Base-by-base conservation (phyloP, 2,888 invertebrate species). In the Ectemnius continuus region DNA sequence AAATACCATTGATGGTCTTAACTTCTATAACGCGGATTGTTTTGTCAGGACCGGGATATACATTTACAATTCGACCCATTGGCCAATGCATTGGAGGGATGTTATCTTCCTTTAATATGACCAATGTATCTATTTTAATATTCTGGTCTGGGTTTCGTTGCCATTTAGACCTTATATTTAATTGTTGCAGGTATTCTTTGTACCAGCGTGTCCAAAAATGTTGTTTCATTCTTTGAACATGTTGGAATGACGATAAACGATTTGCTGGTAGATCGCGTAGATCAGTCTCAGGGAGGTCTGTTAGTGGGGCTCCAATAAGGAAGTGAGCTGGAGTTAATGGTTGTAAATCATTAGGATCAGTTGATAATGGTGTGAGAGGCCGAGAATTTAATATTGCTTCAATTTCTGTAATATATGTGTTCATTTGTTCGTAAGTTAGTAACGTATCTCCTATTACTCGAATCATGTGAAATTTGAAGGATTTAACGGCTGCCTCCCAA, bases 281-380 rank as follows among this genome's bases (percentile, higher is more conserved):
- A 14, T 20, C 16, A 0, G 13, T 23, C n/a, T 59, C 63, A 14
- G 63, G 56, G 11, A 28, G 13, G 20, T 23, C 28, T 16, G 26
- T 63, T 47, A 60, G 4, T 11, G 67, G 18, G 36, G 70, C 23
- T 2, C 23, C 23, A 23, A 23, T 23, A 2, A 23, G 23, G 3
- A 23, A 23, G 3, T 23, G 23, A 23, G 23, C 23, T 23, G 23
- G 75, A 59, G 73, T 66, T 5, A 75, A 56, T 23, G 64, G 69
- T 4, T 58, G 26, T n/a, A 73, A 14, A 52, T 76, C 70, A 20
- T 76, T 76, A 1, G 73, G 73, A 36, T 36, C 36, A 1, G 36
- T 8, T 36, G 36, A 36, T 2, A 36, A 11, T 36, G 36, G 11
- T 36, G 36, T 36, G 8, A 4, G 11, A 0, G 8, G 36, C 11